Evolutionary conservation across 2,797 vertebrate genomes (phyloP).

Genomic region (Acanthopagrus latus): DNA sequence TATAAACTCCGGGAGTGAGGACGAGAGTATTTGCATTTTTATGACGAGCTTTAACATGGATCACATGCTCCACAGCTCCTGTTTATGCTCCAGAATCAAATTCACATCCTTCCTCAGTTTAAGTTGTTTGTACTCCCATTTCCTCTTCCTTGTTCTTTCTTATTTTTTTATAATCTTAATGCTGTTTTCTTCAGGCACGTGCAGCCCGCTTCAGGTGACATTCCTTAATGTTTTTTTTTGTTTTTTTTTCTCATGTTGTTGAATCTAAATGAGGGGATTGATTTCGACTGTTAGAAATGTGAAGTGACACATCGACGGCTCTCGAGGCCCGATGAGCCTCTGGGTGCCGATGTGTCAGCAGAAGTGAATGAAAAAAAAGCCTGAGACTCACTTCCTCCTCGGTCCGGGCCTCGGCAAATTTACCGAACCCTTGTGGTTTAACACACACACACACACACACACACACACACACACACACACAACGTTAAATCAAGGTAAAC

Average conservation of each 20-base stretch:
- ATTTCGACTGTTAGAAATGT: constrained; percentile 46
- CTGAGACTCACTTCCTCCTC: constrained; percentile 46
- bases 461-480: constrained; percentile 11
- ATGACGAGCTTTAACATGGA: constrained; percentile 36
- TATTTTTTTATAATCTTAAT: background rate
- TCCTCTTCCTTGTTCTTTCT: background rate
- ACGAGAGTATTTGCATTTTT: constrained; percentile 57
- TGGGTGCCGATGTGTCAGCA: constrained; percentile 60
- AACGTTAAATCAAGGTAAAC: constrained; percentile 64
- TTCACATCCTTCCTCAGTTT: background rate
- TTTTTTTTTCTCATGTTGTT: constrained; percentile 27
- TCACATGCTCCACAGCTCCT: constrained; percentile 18
- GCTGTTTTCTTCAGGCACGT: background rate
- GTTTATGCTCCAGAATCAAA: constrained; percentile 23
- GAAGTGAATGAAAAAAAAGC: constrained; percentile 60
- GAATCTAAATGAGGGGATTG: constrained; percentile 51
- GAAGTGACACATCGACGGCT: constrained; percentile 57
- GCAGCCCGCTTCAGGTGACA: background rate
- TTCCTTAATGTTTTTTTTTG: background rate
- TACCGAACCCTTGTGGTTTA: constrained; percentile 58
- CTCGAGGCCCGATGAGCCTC: constrained; percentile 50
- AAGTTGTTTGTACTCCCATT: background rate
- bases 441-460: background rate
- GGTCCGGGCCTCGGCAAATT: constrained; percentile 52
- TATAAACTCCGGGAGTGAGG: constrained; percentile 44